These are phyloP conservation scores for Chromoteleia sp. DNA, from an alignment of 2,888 invertebrate species.

Conservation along the genomic window DNA sequence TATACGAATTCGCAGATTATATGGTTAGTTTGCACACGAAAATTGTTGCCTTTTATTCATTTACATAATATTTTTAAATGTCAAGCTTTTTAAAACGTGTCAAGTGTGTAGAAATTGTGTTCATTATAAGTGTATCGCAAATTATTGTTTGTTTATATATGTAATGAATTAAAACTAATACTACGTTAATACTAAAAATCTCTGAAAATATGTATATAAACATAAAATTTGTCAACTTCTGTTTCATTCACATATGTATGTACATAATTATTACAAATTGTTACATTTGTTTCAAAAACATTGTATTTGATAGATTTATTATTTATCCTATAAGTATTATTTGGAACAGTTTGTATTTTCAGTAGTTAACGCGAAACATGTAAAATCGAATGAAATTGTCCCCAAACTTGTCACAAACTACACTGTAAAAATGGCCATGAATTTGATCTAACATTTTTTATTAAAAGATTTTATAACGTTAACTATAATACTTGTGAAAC, in stretches of 20 bases:
- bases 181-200: no score
- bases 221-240: background rate
- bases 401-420: no score
- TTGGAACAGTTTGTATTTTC: background rate
- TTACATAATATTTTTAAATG: background rate
- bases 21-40: background rate
- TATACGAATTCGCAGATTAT: conserved; percentile 8
- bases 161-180: no score
- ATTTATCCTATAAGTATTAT: background rate
- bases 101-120: background rate
- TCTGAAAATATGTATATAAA: conserved; percentile 14
- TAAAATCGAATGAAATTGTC: background rate
- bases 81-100: background rate
- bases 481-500: background rate
- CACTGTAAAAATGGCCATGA: no score
- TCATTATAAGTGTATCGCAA: no score
- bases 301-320: background rate
- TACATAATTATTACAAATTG: background rate
- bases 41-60: background rate
- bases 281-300: background rate
- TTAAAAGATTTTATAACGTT: background rate
- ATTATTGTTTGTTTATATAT: no score
- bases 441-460: no score
- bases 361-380: background rate
- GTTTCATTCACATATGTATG: conserved; percentile 1